phyloP scores from a whole-genome alignment of 2,888 invertebrate genomes.

The Electrophaes corylata region DNA sequence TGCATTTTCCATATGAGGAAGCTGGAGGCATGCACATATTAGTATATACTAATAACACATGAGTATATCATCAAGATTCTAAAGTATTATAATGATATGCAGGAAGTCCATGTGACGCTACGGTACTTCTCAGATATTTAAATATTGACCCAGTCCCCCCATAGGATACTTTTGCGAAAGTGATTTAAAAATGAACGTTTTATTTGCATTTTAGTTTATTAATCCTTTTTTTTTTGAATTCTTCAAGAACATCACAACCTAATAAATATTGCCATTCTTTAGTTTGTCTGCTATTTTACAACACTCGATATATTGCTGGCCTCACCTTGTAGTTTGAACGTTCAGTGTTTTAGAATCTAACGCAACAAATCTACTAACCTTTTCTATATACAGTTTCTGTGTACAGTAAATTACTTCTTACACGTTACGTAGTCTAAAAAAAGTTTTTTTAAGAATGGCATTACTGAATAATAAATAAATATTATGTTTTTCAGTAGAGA shows the following conservation, averaged over 20 bases:
- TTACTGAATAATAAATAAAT: no score
- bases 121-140: constrained; percentile 4
- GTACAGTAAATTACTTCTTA: no score
- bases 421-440: no score
- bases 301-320: constrained; percentile 40
- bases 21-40: no score
- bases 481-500: no score
- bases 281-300: constrained; percentile 42
- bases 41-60: no score
- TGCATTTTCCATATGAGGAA: no score
- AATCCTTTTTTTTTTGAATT: not conserved
- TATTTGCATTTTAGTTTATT: not conserved
- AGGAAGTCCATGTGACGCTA: not conserved
- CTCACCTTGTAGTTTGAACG: constrained; percentile 36
- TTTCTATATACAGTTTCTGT: constrained; percentile 24
- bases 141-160: constrained; percentile 19
- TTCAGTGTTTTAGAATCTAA: constrained; percentile 32
- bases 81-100: not conserved
- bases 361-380: constrained; percentile 33
- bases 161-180: constrained; percentile 7
- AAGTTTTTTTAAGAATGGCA: no score
- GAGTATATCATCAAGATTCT: no score
- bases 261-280: constrained; percentile 36
- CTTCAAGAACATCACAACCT: constrained; percentile 18
- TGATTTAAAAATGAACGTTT: constrained; percentile 3